phyloP scores from a whole-genome alignment of 2,888 invertebrate species.

The Caenorhabditis panamensis region DNA sequence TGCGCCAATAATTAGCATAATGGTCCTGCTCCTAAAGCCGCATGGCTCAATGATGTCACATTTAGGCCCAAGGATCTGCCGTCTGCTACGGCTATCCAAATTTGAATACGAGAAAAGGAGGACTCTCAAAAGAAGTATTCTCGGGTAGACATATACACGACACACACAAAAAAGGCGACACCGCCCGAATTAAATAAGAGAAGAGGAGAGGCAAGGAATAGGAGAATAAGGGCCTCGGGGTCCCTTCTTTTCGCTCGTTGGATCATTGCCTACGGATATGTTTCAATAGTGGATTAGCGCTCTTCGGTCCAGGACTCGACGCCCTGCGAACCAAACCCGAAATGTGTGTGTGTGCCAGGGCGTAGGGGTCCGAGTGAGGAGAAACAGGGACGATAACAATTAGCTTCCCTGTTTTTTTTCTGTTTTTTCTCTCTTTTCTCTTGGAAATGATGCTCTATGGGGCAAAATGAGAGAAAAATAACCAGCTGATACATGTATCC shows the following conservation, averaged over 20 bases:
- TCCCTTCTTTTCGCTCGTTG: slow-evolving; percentile 16
- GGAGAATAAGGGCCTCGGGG: slow-evolving; percentile 25
- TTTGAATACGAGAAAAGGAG: slow-evolving; percentile 16
- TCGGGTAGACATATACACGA: slow-evolving; percentile 53
- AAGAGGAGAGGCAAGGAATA: slow-evolving; percentile 25
- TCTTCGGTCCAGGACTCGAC: slow-evolving; percentile 11
- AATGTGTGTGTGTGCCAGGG: slow-evolving; percentile 28
- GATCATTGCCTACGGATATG: slow-evolving; percentile 63
- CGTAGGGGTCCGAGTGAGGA: slow-evolving; percentile 15
- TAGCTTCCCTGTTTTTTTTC: slow-evolving; percentile 39
- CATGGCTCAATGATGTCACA: slow-evolving; percentile 46
- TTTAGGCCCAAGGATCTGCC: neutral
- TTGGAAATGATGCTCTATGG: neutral
- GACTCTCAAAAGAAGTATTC: slow-evolving; percentile 39
- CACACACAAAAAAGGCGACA: slow-evolving; percentile 44
- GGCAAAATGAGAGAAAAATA: neutral
- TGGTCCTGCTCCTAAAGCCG: slow-evolving; percentile 6
- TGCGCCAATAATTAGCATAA: slow-evolving; percentile 46
- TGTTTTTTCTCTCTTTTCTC: slow-evolving; percentile 25
- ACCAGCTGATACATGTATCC: slow-evolving; percentile 37
- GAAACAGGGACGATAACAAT: slow-evolving; percentile 45
- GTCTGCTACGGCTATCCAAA: slow-evolving; percentile 9
- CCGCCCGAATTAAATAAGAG: slow-evolving; percentile 54
- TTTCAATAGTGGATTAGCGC: slow-evolving; percentile 60
- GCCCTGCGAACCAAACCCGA: slow-evolving; percentile 46